Evolutionary conservation across 2,888 invertebrate genomes (phyloP), one percentile per base, ranked within the genome.

Genomic region (Ornithoptera alexandrae): DNA sequence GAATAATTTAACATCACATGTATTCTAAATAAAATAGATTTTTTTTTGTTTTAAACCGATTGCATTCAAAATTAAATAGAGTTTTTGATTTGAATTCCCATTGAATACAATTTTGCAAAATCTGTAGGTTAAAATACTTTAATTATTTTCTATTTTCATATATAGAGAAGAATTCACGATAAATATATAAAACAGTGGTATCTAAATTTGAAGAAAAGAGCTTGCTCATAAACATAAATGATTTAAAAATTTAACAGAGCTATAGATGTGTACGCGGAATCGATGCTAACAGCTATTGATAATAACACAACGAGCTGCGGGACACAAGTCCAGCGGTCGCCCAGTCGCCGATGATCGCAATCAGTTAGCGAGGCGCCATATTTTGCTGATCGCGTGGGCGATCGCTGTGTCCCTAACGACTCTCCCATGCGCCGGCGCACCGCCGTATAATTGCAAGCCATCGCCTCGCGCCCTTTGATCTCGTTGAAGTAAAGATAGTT

Each of bases 391-490:
- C 79, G 82, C 81, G 83, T 81, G 76, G 80, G 81, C 77, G 78
- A 74, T 70, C 72, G 65, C 68, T 71, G 77, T 82, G 81, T 78
- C 82, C 76, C 83, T 90, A 88, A 88, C 88, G 89, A 88, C 83
- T 85, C 87, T 85, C 87, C 86, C 87, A 87, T 88, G 88, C 85
- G 84, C 87, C 74, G 72, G 86, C 84, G 84, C 84, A 80, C 79
- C 82, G 84, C 81, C 86, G 89, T 63, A 65, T 92, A 90, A 92
- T 91, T 90, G 90, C 89, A 85, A 85, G 81, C 84, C 84, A 83
- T 86, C 87, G 88, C 87, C 86, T 80, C 83, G 79, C 87, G 91
- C 88, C 91, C 92, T 92, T 90, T 92, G 91, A 91, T 90, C 91
- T 88, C 74, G 73, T 79, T 80, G 81, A 83, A 85, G 84, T 86